Evolutionary conservation across 2,888 invertebrate genomes (phyloP).

Genomic region (Agapostemon virescens): DNA sequence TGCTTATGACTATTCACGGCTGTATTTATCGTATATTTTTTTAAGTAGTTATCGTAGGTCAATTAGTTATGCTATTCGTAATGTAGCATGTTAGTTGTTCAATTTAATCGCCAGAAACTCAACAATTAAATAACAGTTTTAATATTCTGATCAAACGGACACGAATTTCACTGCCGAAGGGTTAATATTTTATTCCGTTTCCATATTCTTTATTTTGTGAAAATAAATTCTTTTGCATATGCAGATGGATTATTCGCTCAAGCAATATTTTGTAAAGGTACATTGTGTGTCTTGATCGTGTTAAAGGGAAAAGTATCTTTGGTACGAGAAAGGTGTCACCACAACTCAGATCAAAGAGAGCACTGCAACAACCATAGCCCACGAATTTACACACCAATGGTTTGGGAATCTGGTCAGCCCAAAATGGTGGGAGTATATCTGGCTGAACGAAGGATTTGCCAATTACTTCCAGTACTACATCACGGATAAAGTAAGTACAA

Average conservation of each 20-base stretch:
- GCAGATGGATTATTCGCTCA: background rate
- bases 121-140: background rate
- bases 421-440: conserved; percentile 79
- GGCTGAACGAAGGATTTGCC: conserved; percentile 83
- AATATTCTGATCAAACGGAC: background rate
- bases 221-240: background rate
- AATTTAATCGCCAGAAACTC: background rate
- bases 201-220: too few relatives aligned
- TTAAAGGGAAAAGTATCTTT: conserved; percentile 68
- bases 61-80: background rate
- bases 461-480: conserved; percentile 81
- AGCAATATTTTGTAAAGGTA: background rate
- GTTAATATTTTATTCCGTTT: background rate
- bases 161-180: background rate
- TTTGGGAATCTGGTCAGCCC: conserved; percentile 81
- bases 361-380: conserved; percentile 78
- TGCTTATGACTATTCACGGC: too few relatives aligned
- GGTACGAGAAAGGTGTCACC: conserved; percentile 58
- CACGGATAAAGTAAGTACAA: conserved; percentile 62
- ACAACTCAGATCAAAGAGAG: conserved; percentile 50
- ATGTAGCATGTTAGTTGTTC: background rate
- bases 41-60: too few relatives aligned
- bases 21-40: too few relatives aligned
- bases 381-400: conserved; percentile 83
- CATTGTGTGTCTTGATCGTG: background rate